These are phyloP conservation scores for Cladopsammia gracilis DNA, from an alignment of 64 coral and sea anemone genomes.

Conservation along the genomic window DNA sequence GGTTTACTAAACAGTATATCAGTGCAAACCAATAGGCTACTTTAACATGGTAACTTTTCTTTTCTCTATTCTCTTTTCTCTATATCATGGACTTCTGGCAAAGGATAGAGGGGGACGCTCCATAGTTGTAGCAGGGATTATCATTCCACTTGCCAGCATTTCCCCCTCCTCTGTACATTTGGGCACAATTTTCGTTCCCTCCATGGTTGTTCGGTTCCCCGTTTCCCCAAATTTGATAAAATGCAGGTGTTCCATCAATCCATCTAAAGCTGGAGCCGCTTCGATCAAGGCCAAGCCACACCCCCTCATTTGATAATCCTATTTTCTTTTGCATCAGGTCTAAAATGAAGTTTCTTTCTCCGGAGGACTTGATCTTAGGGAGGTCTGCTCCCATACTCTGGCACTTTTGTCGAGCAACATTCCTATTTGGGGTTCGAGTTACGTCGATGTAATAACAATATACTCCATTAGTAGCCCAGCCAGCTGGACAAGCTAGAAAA, in stretches of 20 bases:
- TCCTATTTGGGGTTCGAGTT: background rate
- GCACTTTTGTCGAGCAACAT: background rate
- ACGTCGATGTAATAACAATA: background rate
- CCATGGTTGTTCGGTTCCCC: background rate
- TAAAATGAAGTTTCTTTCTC: no score
- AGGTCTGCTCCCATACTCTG: no score
- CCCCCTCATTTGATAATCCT: background rate
- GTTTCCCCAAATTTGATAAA: background rate
- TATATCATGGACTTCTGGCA: background rate
- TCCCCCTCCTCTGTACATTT: background rate
- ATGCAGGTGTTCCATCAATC: background rate
- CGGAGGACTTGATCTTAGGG: background rate
- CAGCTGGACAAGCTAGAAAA: background rate
- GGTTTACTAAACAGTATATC: no score
- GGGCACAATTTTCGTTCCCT: background rate
- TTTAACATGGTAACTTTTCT: no score
- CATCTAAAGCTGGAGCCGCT: background rate
- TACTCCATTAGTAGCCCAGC: background rate
- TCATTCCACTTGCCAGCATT: background rate
- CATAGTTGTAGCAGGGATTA: background rate
- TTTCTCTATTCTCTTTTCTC: no score
- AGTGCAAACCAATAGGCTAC: no score
- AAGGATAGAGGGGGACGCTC: background rate
- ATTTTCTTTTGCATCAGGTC: background rate
- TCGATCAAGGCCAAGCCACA: background rate